A percentile compares a stretch with the other conserved stretches of the same genome.
phyloP scores from a whole-genome alignment of 2,888 invertebrate genomes.

The Apamea crenata region DNA sequence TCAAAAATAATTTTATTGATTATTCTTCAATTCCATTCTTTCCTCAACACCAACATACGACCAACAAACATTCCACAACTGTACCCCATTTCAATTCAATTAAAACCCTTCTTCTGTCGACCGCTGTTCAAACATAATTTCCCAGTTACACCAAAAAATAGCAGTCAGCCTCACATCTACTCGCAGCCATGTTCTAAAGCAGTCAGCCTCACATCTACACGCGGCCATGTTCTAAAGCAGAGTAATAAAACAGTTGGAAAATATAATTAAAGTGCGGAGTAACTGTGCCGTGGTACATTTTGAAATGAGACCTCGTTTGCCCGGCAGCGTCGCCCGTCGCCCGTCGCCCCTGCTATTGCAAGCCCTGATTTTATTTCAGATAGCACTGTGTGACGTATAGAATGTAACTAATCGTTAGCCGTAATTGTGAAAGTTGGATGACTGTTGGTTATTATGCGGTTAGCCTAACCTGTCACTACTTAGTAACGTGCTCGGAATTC shows the following conservation, averaged over 20 bases:
- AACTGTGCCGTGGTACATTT: constrained; percentile 39
- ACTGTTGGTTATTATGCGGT: constrained; percentile 45
- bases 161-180: constrained; percentile 39
- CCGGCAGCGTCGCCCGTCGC: constrained; percentile 34
- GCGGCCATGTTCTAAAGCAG: constrained; percentile 48
- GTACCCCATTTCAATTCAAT: constrained; percentile 35
- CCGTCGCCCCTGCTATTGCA: constrained; percentile 7
- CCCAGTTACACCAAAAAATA: constrained; percentile 38
- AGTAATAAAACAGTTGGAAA: constrained; percentile 61
- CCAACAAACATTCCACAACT: constrained; percentile 7
- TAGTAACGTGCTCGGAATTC: constrained; percentile 24
- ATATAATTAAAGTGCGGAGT: constrained; percentile 58
- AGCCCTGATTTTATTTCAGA: constrained; percentile 59
- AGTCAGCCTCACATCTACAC: constrained; percentile 37
- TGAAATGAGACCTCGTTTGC: constrained; percentile 47
- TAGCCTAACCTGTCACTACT: constrained; percentile 31
- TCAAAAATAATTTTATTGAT: neutral
- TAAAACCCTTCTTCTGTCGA: constrained; percentile 16
- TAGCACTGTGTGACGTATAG: constrained; percentile 48
- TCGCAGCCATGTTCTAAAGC: constrained; percentile 44
- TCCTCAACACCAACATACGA: neutral
- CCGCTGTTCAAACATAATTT: constrained; percentile 44
- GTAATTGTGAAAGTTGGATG: constrained; percentile 61
- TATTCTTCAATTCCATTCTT: neutral
- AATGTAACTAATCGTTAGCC: constrained; percentile 51